Evolutionary conservation across 2,888 invertebrate genomes (phyloP), one percentile per base, ranked within the genome.

Genomic region (Standfussiana lucernea): DNA sequence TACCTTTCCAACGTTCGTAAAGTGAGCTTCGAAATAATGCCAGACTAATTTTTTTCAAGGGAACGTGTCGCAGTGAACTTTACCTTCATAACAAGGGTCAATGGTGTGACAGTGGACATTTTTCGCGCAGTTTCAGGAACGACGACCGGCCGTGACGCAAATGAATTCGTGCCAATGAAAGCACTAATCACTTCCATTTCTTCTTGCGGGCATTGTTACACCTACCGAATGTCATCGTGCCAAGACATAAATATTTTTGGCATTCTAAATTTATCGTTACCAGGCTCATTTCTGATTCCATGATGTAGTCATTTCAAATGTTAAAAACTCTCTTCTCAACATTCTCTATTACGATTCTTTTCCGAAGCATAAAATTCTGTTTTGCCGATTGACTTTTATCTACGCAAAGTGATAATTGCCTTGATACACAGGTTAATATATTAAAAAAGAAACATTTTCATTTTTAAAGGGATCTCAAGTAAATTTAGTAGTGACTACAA

Each of bases 61-160:
- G 18, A 81, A 71, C 67, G 50, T 65, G 86, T 88, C 86, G 86
- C 87, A 80, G 75, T 86, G 78, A 85, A 87, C 86, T 89, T 90
- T 89, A 92, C 91, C 91, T 92, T 92, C 88, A 88, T 37, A 50
- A 87, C 91, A 89, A 90, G 90, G 90, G 92, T 92, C 93, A 92
- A 89, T 90, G 90, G 79, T 91, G 92, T 87, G 92, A 90, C 91
- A 90, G 88, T 90, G 90, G 87, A 86, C 81, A 90, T 82, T 90
- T 91, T 91, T 91, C 89, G 86, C 85, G 80, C 80, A 82, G 86
- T 91, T 94, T 94, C 93, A 95, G 92, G 94, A 93, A 91, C 93
- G 91, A 90, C 91, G 93, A 93, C 93, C 93, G 93, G 83, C 93
- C 94, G 86, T 95, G 95, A 95, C 94, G 94, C 88, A 92, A 90